A percentile compares a stretch with the other conserved stretches of the same genome.
phyloP scores from a whole-genome alignment of 2,113 vertebrate species.

The Etia nguti region DNA sequence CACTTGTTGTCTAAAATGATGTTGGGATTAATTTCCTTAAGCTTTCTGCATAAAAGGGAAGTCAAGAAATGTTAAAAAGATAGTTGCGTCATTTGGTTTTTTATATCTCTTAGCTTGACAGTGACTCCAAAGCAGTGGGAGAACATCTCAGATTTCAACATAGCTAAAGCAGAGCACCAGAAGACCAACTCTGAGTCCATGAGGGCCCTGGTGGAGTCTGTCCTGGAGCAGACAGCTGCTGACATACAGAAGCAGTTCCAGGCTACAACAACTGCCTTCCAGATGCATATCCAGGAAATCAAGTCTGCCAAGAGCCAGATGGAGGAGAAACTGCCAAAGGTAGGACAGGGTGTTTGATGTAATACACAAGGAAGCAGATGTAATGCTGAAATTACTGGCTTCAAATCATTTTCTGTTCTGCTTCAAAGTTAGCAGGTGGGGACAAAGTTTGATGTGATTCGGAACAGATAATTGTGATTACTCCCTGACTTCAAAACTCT shows the following conservation, averaged over 20 bases:
- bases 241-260: slow-evolving; percentile 77
- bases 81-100: not conserved
- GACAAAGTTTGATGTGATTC: no score
- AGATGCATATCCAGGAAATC: slow-evolving; percentile 72
- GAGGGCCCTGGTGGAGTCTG: slow-evolving; percentile 72
- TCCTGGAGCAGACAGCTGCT: slow-evolving; percentile 77
- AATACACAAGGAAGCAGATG: not conserved
- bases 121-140: slow-evolving; percentile 82
- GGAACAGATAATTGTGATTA: no score
- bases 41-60: not conserved
- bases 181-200: slow-evolving; percentile 77
- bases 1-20: not conserved
- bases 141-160: slow-evolving; percentile 77
- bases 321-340: slow-evolving; percentile 80
- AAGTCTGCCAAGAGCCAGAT: slow-evolving; percentile 79
- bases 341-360: not conserved
- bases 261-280: slow-evolving; percentile 68
- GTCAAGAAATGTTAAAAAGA: not conserved
- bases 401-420: not conserved
- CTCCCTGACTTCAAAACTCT: no score
- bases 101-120: slow-evolving; percentile 47
- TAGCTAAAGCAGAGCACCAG: slow-evolving; percentile 83
- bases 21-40: not conserved
- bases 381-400: not conserved
- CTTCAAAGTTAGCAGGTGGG: not conserved